phyloP scores from a whole-genome alignment of 53 echinoderm and acorn worm species.

The Crossaster papposus region DNA sequence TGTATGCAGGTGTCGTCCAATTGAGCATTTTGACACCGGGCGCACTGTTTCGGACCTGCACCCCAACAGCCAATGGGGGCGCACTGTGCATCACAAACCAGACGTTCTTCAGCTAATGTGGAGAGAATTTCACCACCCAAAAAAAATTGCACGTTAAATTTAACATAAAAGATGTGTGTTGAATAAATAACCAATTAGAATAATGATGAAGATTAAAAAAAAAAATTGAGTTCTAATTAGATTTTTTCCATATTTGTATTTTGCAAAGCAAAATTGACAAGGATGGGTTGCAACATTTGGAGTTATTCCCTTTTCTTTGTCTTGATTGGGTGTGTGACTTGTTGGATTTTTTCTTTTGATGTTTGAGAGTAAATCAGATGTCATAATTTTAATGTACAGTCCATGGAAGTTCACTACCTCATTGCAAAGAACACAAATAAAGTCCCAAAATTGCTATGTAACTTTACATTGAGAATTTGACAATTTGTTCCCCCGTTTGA shows the following conservation, averaged over 20 bases:
- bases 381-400: not conserved
- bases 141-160: not conserved
- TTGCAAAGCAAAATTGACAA: too few species aligned
- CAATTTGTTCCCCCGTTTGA: too few species aligned
- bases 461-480: too few species aligned
- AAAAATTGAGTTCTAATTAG: too few species aligned
- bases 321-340: not conserved
- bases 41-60: constrained; percentile 76
- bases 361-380: not conserved
- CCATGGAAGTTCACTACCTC: not conserved
- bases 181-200: too few species aligned
- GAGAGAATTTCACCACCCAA: not conserved
- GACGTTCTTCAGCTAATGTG: constrained; percentile 42
- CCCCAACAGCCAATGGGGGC: constrained; percentile 89
- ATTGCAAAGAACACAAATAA: not conserved
- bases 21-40: constrained; percentile 68
- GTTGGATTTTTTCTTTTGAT: not conserved
- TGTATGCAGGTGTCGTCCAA: constrained; percentile 70
- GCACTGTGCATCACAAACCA: constrained; percentile 75
- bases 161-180: not conserved
- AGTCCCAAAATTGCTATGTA: too few species aligned
- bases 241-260: too few species aligned
- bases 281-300: too few species aligned
- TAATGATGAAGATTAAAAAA: too few species aligned
- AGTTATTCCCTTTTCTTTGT: too few species aligned